Evolutionary conservation across 2,113 vertebrate genomes (phyloP).

Genomic region (Indicator maculatus): DNA sequence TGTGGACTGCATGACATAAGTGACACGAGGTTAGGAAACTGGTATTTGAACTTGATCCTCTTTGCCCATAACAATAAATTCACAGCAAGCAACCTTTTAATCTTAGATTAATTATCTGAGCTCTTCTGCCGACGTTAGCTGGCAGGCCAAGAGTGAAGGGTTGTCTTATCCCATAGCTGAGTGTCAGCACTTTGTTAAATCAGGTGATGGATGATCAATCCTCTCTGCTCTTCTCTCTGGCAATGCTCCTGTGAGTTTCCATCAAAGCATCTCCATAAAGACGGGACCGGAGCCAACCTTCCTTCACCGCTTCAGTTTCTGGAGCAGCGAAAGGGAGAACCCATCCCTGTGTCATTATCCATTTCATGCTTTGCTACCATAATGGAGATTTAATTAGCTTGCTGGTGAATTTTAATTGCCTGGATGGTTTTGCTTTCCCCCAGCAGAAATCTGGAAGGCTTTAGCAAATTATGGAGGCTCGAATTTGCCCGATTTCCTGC

Average conservation of each 20-base stretch:
- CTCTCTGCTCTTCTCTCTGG: neutral
- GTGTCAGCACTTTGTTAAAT: constrained; percentile 33
- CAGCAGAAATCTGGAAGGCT: constrained; percentile 74
- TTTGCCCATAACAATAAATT: constrained; percentile 38
- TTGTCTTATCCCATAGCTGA: constrained; percentile 1
- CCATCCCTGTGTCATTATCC: constrained; percentile 20
- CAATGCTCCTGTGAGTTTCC: neutral
- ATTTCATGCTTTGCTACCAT: constrained; percentile 56
- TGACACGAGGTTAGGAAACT: neutral
- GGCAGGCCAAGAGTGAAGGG: neutral
- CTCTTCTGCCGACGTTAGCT: neutral
- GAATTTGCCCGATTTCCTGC: constrained; percentile 82
- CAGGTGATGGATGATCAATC: neutral
- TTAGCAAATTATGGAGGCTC: constrained; percentile 80
- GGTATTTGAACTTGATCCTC: constrained; percentile 8
- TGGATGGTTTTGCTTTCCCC: constrained; percentile 72
- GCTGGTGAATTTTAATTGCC: constrained; percentile 73
- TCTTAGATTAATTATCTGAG: constrained; percentile 35
- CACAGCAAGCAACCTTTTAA: constrained; percentile 9
- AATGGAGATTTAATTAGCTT: constrained; percentile 71
- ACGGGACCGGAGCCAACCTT: neutral
- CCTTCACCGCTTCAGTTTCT: neutral
- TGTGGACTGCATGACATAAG: neutral
- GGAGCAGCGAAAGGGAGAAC: neutral
- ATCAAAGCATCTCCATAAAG: neutral